Base-by-base conservation (phyloP, 2,113 vertebrate species). In the Chunga burmeisteri region DNA sequence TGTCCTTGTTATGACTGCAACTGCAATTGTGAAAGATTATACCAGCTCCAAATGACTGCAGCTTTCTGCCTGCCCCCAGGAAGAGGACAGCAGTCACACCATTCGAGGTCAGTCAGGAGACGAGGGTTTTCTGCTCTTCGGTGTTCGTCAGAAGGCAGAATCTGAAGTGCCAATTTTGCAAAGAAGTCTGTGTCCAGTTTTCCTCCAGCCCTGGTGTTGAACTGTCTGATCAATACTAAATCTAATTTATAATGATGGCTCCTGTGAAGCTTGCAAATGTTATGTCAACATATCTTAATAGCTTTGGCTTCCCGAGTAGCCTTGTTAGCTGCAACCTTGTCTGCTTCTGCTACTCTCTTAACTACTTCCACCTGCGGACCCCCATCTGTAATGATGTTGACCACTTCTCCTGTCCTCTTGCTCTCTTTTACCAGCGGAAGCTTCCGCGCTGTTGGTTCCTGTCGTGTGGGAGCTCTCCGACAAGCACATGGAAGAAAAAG, bases 211-310 rank as follows among this genome's bases (percentile, higher is more conserved):
- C 93, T 38, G 47, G 95, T 95, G 94, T 93, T 97, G 96, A 97
- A 95, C 50, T 81, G 91, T 81, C 96, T 98, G 98, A 98, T 98
- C 98, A 98, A 98, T 98, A 98, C 96, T 96, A 98, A 98, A 98
- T 97, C 96, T 98, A 98, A 97, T 98, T 98, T 98, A 97, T 96
- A 97, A 91, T 9, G 87, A 97, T 97, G 97, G 96, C 97, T 94
- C 97, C 96, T 77, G 91, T 91, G 96, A 98, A 98, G 96, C 94
- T 95, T 97, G 97, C 97, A 98, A 98, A 98, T 98, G 98, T 98
- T 98, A 98, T 97, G 97, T 98, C 98, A 98, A 98, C 97, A 97
- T 95, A 96, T 96, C 93, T 94, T 98, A 98, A 98, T 97, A 96
- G 97, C 97, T 97, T 94, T 95, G 74, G 97, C 93, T 98, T 98